Base-by-base conservation (phyloP, 2,113 vertebrate genomes). In the Caloenas nicobarica region DNA sequence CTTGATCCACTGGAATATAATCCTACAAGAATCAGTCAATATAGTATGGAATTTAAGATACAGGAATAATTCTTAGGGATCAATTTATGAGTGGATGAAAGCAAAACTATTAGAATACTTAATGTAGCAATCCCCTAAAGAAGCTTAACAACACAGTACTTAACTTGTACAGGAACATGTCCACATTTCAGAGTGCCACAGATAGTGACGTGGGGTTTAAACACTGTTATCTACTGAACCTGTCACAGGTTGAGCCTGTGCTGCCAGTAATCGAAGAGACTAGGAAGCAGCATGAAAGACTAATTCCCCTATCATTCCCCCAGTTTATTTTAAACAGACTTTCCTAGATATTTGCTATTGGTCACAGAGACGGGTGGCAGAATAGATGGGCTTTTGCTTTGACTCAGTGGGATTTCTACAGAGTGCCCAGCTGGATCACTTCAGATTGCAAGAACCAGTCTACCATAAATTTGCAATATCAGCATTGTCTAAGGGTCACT, bases 1-100 rank as follows among this genome's bases (percentile, higher is more conserved):
- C 99, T 64, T 99, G 99, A 96, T 99, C 99, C 68, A 99, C 99
- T 80, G 99, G 99, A 94, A 99, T 99, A 88, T 99, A 99, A 96
- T 99, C 99, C 99, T 99, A 77, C 11, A 97, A 71, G 16, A 86
- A 90, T 17, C 38, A 86, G 54, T 38, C 38, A 74, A 62, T 26
- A 95, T 3, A 69, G 28, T 7, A 68, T 1, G 3, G 15, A 92
- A 89, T 21, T 84, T 22, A 74, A 81, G 29, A 57, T 56, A 73
- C 33, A 16, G 21, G 19, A 53, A 25, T 82, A 81, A 50, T 7
- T 5, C 11, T 65, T 34, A 68, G 18, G 10, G 22, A 44, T 42
- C 50, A 77, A 40, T 53, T 73, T 61, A 42, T 15, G 25, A 86
- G 29, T 13, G 56, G 34, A 53, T 8, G 7, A 86, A 92, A 91